Conservation (phyloP, 53 echinoderm and acorn worm genomes). For the Paelopatides confundens region DNA sequence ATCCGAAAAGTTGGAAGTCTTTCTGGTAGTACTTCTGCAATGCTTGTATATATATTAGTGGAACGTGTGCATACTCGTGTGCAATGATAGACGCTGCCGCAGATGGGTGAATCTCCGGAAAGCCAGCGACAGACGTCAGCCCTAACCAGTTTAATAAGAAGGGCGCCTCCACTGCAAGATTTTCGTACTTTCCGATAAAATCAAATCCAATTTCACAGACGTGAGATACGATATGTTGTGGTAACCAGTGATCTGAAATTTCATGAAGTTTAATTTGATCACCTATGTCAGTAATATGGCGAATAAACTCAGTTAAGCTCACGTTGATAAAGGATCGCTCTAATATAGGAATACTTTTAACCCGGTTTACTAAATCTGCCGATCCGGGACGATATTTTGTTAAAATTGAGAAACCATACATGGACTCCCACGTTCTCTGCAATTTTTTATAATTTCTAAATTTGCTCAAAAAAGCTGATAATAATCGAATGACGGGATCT, state of each 20-base stretch:
- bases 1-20: conserved; percentile 85
- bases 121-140: conserved; percentile 52
- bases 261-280: conserved; percentile 40
- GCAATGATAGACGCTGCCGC: conserved; percentile 57
- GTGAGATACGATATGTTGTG: conserved; percentile 57
- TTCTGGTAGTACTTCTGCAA: conserved; percentile 64
- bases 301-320: conserved; percentile 75
- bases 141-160: conserved; percentile 72
- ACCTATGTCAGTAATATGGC: conserved; percentile 58
- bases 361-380: not conserved
- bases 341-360: not conserved
- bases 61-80: conserved; percentile 67
- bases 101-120: conserved; percentile 70
- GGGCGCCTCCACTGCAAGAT: conserved; percentile 73
- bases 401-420: conserved; percentile 63
- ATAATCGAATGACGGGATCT: conserved; percentile 74
- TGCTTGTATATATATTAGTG: conserved; percentile 53
- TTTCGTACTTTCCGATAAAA: conserved; percentile 89
- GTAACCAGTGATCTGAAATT: conserved; percentile 85
- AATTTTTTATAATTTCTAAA: conserved; percentile 36
- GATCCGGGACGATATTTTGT: conserved; percentile 54
- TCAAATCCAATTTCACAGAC: conserved; percentile 80
- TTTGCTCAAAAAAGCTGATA: conserved; percentile 79
- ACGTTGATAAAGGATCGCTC: conserved; percentile 65
- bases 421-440: conserved; percentile 69